phyloP scores from a whole-genome alignment of 2,113 vertebrate species.

The Todiramphus chloris region DNA sequence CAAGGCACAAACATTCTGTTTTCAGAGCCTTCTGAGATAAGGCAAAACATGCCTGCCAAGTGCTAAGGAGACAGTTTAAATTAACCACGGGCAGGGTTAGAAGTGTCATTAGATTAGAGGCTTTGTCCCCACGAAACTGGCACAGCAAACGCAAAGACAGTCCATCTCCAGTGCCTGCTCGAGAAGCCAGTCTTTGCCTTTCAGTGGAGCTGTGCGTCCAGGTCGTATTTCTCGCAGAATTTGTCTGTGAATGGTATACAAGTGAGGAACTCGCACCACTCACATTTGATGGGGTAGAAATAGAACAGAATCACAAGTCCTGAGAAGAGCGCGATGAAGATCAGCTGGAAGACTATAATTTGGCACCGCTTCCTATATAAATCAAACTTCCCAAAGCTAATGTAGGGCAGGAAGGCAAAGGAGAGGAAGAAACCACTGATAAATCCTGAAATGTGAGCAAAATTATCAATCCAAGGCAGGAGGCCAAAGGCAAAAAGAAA shows the following conservation, averaged over 20 bases:
- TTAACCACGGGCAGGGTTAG: constrained; percentile 65
- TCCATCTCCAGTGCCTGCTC: constrained; percentile 34
- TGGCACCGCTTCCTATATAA: constrained; percentile 97
- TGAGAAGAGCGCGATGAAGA: constrained; percentile 93
- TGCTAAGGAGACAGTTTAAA: constrained; percentile 55
- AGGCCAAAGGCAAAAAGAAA: constrained; percentile 97
- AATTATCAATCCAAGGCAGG: constrained; percentile 98
- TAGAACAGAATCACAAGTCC: constrained; percentile 96
- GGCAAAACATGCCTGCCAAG: constrained; percentile 51
- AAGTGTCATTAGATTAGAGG: constrained; percentile 63
- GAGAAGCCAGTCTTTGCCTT: constrained; percentile 2
- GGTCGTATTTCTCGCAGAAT: constrained; percentile 98
- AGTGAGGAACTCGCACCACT: constrained; percentile 96
- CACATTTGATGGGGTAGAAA: constrained; percentile 92
- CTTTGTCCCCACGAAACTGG: constrained; percentile 23
- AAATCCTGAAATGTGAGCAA: constrained; percentile 95
- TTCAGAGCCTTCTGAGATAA: constrained; percentile 64
- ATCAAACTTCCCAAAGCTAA: constrained; percentile 96
- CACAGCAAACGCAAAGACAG: constrained; percentile 19
- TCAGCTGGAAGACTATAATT: constrained; percentile 91
- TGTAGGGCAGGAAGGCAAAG: constrained; percentile 97
- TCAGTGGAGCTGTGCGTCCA: constrained; percentile 97
- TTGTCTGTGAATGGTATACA: constrained; percentile 99
- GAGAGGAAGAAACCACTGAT: constrained; percentile 96
- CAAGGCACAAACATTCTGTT: constrained; percentile 85